A percentile compares a stretch with the other conserved stretches of the same genome.
These are phyloP conservation scores for Prionailurus viverrinus DNA, from an alignment of 2,113 vertebrate genomes.

Conservation along the genomic window DNA sequence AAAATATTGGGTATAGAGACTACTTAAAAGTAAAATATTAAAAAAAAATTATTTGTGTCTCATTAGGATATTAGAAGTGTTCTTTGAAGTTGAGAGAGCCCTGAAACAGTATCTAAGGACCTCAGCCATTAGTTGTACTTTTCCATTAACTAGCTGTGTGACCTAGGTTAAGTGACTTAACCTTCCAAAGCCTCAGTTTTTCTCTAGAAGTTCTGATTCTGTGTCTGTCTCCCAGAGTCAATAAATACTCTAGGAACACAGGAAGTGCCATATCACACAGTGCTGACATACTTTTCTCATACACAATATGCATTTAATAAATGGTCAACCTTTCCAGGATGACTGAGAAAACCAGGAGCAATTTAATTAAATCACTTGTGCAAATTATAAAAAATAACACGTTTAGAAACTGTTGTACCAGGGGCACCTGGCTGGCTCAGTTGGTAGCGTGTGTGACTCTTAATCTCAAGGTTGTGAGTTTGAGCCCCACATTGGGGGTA, in stretches of 20 bases:
- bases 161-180: neutral
- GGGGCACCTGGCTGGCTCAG: too few species aligned
- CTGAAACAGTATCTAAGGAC: neutral
- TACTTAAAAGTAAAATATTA: neutral
- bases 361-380: neutral
- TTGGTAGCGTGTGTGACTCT: too few species aligned
- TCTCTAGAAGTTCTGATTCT: neutral
- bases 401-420: neutral
- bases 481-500: too few species aligned
- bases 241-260: neutral
- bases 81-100: neutral
- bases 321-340: neutral
- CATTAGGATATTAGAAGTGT: neutral
- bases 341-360: neutral
- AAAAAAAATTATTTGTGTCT: neutral
- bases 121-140: neutral
- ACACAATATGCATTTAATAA: neutral
- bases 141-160: neutral
- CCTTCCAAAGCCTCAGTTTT: neutral
- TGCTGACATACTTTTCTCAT: neutral
- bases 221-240: neutral
- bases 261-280: neutral
- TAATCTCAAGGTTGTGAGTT: too few species aligned
- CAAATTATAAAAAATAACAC: neutral
- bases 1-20: neutral